A percentile compares a stretch with the other conserved stretches of the same genome.
phyloP scores from a whole-genome alignment of 2,888 invertebrate genomes.

The Rhabditoides inermis region DNA sequence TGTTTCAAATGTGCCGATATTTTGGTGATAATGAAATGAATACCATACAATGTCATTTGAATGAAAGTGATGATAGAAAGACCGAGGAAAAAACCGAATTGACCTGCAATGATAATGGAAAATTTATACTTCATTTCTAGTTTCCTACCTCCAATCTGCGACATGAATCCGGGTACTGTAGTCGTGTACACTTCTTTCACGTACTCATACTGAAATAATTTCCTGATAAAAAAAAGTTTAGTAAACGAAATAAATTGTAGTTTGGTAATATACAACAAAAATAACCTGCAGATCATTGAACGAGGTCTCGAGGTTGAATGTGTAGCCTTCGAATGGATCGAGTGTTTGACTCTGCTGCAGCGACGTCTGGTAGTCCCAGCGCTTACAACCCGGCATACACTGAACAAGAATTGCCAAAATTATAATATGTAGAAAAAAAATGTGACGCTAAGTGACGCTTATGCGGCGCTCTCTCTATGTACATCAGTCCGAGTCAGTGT shows the following conservation, averaged over 20 bases:
- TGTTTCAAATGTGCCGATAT: no score
- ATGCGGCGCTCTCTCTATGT: no score
- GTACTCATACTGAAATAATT: conserved; percentile 37
- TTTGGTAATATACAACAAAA: conserved; percentile 2
- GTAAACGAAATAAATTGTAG: neutral
- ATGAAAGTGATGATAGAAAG: conserved; percentile 47
- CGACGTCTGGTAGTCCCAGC: conserved; percentile 46
- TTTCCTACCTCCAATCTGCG: conserved; percentile 44
- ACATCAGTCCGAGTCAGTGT: no score
- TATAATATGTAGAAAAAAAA: no score
- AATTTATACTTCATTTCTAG: conserved; percentile 1
- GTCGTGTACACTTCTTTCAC: conserved; percentile 46
- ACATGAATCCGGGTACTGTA: conserved; percentile 50
- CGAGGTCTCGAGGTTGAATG: conserved; percentile 44
- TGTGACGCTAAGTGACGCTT: no score
- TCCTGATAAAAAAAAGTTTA: no score
- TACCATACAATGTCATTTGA: conserved; percentile 39
- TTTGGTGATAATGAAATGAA: conserved; percentile 19
- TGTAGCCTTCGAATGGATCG: conserved; percentile 29
- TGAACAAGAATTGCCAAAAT: no score
- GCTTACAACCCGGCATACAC: conserved; percentile 38
- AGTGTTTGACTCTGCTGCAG: conserved; percentile 37
- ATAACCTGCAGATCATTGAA: conserved; percentile 43
- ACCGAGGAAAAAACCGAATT: conserved; percentile 40
- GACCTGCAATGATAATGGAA: conserved; percentile 16